Percentiles rank a stretch among this genome's conserved stretches.
These are phyloP conservation scores for Andrena chrysosceles DNA, from an alignment of 2,888 invertebrate genomes.

Conservation along the genomic window DNA sequence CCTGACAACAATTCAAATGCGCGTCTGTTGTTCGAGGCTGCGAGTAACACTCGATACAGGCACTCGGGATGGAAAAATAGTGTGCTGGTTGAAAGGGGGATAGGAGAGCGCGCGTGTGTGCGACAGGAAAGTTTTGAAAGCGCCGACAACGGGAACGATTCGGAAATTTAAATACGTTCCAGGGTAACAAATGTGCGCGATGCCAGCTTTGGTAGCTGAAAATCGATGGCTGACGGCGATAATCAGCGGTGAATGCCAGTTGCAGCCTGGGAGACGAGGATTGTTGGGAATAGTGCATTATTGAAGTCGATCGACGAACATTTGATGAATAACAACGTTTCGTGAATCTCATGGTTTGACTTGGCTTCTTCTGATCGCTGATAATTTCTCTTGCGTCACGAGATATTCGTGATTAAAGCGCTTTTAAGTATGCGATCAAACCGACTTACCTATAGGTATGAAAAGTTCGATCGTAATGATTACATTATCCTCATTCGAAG, in stretches of 20 bases:
- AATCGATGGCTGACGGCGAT: slow-evolving; percentile 42
- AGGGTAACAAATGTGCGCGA: slow-evolving; percentile 1
- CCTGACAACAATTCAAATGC: slow-evolving; percentile 42
- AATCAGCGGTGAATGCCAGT: slow-evolving; percentile 40
- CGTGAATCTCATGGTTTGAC: too few relatives aligned
- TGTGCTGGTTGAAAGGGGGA: not conserved
- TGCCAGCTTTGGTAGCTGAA: slow-evolving; percentile 10
- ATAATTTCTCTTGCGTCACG: too few relatives aligned
- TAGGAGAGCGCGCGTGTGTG: not conserved
- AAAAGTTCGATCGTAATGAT: too few relatives aligned
- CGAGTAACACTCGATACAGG: slow-evolving; percentile 32
- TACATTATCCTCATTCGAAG: too few relatives aligned
- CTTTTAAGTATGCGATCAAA: too few relatives aligned
- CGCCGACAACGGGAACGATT: not conserved
- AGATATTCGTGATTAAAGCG: too few relatives aligned
- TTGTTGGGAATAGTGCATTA: slow-evolving; percentile 1
- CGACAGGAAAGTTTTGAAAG: slow-evolving; percentile 34
- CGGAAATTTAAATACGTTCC: slow-evolving; percentile 34
- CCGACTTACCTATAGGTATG: too few relatives aligned
- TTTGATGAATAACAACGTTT: not conserved
- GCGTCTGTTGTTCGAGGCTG: slow-evolving; percentile 34
- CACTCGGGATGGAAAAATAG: slow-evolving; percentile 40
- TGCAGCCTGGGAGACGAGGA: slow-evolving; percentile 10
- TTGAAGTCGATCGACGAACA: not conserved
- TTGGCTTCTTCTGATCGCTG: too few relatives aligned